phyloP scores from a whole-genome alignment of 2,888 invertebrate species.

The Philereme transversata region DNA sequence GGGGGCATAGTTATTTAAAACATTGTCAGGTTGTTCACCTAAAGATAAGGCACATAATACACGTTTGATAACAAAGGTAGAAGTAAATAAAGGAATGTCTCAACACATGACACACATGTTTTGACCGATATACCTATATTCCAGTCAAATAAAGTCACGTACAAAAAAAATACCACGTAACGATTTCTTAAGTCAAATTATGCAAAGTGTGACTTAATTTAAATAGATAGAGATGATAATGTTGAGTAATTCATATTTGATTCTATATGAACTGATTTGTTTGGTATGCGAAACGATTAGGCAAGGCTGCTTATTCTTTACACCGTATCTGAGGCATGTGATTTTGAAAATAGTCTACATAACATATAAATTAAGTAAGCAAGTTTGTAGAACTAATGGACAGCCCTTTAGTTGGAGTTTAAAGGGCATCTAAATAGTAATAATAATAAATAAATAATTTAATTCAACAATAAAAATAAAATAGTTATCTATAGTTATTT shows the following conservation, averaged over 20 bases:
- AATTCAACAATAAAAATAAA: too few species aligned
- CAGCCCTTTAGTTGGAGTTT: too few species aligned
- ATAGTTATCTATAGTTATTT: too few species aligned
- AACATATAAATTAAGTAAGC: too few species aligned
- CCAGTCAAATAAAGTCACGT: constrained; percentile 31
- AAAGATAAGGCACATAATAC: constrained; percentile 8
- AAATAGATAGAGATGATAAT: constrained; percentile 20
- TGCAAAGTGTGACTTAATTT: constrained; percentile 23
- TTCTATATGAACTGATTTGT: not conserved
- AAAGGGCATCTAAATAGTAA: too few species aligned
- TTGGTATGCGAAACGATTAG: not conserved
- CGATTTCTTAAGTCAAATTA: constrained; percentile 24
- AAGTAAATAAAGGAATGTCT: constrained; percentile 1
- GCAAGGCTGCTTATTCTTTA: not conserved
- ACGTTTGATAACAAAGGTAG: constrained; percentile 1
- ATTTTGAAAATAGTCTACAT: too few species aligned
- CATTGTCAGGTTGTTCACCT: constrained; percentile 3
- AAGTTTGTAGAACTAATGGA: too few species aligned
- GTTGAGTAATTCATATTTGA: constrained; percentile 11
- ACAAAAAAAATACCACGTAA: constrained; percentile 17
- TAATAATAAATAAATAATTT: too few species aligned
- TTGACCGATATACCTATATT: constrained; percentile 34
- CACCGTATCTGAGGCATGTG: too few species aligned
- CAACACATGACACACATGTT: constrained; percentile 15
- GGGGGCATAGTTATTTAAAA: not conserved